Base-by-base conservation (phyloP, 2,888 invertebrate species). In the Spatulosminthurus flaviceps region DNA sequence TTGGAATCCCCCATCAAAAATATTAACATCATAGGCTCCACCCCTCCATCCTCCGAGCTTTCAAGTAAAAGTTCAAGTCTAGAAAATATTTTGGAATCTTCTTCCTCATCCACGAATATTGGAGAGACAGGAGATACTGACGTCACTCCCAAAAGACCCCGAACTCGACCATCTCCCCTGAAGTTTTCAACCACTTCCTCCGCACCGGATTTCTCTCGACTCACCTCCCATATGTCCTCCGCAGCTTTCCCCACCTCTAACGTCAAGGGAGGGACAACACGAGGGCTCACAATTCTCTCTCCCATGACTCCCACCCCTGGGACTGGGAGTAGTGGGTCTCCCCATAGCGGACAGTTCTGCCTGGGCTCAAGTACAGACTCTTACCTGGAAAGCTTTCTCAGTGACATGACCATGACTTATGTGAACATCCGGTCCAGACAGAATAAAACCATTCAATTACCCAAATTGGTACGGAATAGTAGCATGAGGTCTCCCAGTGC, bases 331-430 rank as follows among this genome's bases (percentile, higher is more conserved):
- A n/a, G n/a, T 1, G 24, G 64, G 22, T 26, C 64, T 4, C 64
- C 64, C 26, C 1, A 24, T 11, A 64, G 64, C 64, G 21, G 60
- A 19, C 60, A 60, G 16, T 21, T 16, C 16, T 60, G 5, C n/a
- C 61, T 7, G 11, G 61, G 22, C 64, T 64, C 24, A 2, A 22
- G 22, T 16, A 11, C 21, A 9, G 64, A 22, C 7, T 22, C 64
- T 22, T 64, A 64, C 24, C 64, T 74, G 24, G 74, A 74, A 11
- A 61, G 22, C 28, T 34, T 70, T 16, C 34, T 78, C 22, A 28
- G 42, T n/a, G 78, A 78, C 26, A 78, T 78, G 78, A 78, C 78
- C 19, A 61, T 78, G 72, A 61, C 78, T 7, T 78, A 78, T n/a
- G 71, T 71, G 21, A 78, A 71, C 41, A 34, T 78, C 16, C 60